A percentile compares a stretch with the other conserved stretches of the same genome.
phyloP scores from a whole-genome alignment of 1,140 invertebrate genomes.

The Neoseiulus cucumeris region DNA sequence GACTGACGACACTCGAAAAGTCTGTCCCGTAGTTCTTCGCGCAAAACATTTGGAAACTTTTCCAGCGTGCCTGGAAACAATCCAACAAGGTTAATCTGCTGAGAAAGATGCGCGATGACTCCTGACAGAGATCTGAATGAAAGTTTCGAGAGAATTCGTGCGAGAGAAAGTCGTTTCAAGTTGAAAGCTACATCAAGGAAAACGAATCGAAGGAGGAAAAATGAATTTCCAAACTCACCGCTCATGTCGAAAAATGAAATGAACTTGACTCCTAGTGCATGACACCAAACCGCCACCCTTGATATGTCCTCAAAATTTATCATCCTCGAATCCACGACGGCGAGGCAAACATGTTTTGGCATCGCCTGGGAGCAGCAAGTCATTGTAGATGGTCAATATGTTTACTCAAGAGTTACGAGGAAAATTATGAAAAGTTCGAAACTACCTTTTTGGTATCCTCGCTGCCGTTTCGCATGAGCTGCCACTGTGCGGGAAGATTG shows the following conservation, averaged over 20 bases:
- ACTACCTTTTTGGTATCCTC: too few species aligned
- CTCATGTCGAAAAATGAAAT: not conserved
- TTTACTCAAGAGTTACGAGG: too few species aligned
- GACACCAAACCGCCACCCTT: not conserved
- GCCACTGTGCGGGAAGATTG: too few species aligned
- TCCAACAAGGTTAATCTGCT: not conserved
- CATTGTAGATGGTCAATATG: too few species aligned
- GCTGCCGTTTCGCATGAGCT: too few species aligned
- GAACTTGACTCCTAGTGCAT: not conserved
- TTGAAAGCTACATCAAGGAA: too few species aligned
- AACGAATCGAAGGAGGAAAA: too few species aligned
- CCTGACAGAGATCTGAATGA: too few species aligned
- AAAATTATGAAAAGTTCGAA: too few species aligned
- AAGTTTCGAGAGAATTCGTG: too few species aligned
- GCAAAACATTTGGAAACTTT: not conserved
- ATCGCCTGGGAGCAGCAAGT: not conserved
- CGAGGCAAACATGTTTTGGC: not conserved
- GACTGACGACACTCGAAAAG: not conserved
- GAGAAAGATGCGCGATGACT: not conserved
- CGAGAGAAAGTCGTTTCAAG: too few species aligned
- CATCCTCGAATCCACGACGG: not conserved
- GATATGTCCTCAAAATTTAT: not conserved
- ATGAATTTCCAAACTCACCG: not conserved
- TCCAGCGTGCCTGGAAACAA: not conserved
- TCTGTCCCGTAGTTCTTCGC: not conserved